Conservation (phyloP, 2,797 vertebrate genomes). For the Macropus fuliginosus region DNA sequence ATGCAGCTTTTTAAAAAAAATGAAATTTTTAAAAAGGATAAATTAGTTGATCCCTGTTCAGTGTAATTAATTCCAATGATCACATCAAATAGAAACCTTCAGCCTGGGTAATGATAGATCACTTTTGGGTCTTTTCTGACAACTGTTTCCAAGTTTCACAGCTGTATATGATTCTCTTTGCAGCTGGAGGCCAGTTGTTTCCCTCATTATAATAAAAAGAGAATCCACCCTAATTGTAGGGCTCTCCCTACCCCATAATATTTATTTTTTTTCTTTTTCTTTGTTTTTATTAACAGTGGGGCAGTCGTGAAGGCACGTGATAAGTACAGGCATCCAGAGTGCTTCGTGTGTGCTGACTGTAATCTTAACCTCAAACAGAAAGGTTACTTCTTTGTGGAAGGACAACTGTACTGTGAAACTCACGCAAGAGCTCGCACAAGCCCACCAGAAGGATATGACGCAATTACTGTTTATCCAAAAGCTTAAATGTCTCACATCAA, state of each 20-base stretch:
- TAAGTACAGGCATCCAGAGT: constrained; percentile 94
- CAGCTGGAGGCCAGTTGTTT: background rate
- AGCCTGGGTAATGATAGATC: background rate
- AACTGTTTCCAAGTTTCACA: background rate
- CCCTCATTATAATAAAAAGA: background rate
- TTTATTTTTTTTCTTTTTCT: background rate
- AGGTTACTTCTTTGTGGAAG: constrained; percentile 98
- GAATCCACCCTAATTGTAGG: accelerated
- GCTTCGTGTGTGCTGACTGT: constrained; percentile 97
- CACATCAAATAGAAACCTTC: background rate
- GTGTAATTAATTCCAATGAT: background rate
- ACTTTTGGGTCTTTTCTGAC: background rate
- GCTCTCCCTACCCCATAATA: accelerated
- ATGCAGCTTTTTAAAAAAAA: background rate
- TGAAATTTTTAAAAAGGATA: background rate
- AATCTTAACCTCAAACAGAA: constrained; percentile 96
- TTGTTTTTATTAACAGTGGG: constrained; percentile 85
- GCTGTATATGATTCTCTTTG: background rate
- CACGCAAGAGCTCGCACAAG: constrained; percentile 93
- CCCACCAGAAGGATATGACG: constrained; percentile 94
- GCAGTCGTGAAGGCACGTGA: constrained; percentile 97
- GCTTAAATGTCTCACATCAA: constrained; percentile 80
- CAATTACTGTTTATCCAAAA: constrained; percentile 90
- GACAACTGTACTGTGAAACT: constrained; percentile 95
- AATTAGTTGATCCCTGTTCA: background rate